Base-by-base conservation (phyloP, 2,888 invertebrate genomes). In the Lithophane ornitopus region DNA sequence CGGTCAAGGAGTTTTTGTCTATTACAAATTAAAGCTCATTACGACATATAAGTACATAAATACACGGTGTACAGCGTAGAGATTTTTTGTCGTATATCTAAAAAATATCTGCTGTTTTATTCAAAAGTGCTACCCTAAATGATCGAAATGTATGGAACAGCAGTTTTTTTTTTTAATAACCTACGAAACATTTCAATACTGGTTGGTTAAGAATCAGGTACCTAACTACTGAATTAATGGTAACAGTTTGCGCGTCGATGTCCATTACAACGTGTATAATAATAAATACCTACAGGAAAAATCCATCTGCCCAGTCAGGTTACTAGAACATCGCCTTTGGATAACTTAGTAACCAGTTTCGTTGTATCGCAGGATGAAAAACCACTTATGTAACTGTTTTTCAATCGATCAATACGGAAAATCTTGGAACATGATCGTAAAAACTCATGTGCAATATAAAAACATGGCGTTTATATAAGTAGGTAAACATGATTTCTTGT, bases 351-450 rank as follows among this genome's bases (percentile, higher is more conserved):
- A 75, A 76, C 80, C 39, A n/a, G 70, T 70, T 76, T 63, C 26
- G 9, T 26, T 16, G 19, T 19, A 41, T 46, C 52, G 46, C 46
- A 63, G 44, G 58, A 63, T 65, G 62, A 70, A 76, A 80, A 71
- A 61, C 54, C 68, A 72, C 54, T 52, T 69, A 76, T 14, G 14
- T n/a, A 68, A 66, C 44, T n/a, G 61, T 72, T 76, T 76, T 72
- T 72, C 56, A 52, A 49, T 69, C 54, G n/a, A 54, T 56, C 41
- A 34, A 9, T 12, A 44, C 16, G 59, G 59, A 81, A 77, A 77
- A 61, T 77, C 34, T 72, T 72, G 26, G 65, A 62, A 74, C 16
- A 19, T 52, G 22, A n/a, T 65, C 41, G 34, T 71, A 65, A 61
- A 72, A 62, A 74, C 34, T 52, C 26, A 65, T 2, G 54, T 62